Percentiles rank a stretch among this genome's conserved stretches.
phyloP scores from a whole-genome alignment of 2,113 vertebrate genomes.

The Oenanthe oenanthe region DNA sequence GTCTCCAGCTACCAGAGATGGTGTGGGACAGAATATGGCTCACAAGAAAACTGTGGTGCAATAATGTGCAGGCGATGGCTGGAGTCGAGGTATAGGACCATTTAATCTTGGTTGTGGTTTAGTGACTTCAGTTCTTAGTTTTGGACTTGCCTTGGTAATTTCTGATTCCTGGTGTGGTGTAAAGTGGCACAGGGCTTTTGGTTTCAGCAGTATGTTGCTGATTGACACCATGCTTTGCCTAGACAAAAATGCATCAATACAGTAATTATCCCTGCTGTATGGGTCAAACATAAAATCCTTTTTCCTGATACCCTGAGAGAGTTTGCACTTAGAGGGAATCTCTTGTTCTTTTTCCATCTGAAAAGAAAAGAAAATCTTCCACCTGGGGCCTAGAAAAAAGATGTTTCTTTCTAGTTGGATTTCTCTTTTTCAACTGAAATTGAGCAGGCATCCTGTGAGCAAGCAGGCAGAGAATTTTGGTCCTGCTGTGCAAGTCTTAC shows the following conservation, averaged over 20 bases:
- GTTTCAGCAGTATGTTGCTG: not conserved
- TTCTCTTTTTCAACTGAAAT: not conserved
- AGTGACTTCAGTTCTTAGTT: not conserved
- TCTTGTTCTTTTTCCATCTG: not conserved
- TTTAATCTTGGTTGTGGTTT: not conserved
- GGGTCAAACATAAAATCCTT: not conserved
- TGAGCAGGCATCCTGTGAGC: not conserved
- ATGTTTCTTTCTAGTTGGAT: not conserved
- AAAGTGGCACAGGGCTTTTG: not conserved
- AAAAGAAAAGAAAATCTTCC: not conserved
- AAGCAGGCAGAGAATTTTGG: not conserved
- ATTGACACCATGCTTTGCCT: not conserved
- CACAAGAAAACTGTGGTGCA: not conserved
- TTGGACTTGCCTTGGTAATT: not conserved
- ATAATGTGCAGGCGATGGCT: not conserved
- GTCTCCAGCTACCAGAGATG: not conserved
- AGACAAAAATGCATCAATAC: not conserved
- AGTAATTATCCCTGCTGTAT: not conserved
- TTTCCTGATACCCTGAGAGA: not conserved
- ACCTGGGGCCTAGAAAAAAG: not conserved
- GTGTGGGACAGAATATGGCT: not conserved
- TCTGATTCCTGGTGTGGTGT: not conserved
- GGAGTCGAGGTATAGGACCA: fast-evolving
- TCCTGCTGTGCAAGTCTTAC: not conserved
- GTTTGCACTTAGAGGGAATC: not conserved